Evolutionary conservation across 2,113 vertebrate species (phyloP).

Genomic region (Phalacrocorax aristotelis): DNA sequence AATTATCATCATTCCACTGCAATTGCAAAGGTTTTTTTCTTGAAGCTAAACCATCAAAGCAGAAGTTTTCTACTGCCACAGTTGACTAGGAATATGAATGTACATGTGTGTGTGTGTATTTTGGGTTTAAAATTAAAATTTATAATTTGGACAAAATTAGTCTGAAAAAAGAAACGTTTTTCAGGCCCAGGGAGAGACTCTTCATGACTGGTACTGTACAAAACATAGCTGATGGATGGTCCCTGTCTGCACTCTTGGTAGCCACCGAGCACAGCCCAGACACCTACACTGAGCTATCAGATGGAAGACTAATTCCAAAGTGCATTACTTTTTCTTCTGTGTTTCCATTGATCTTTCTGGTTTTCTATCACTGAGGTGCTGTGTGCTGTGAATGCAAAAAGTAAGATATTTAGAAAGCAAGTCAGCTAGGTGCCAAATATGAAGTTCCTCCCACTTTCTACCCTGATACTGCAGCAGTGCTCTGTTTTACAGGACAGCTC

Average conservation of each 20-base stretch:
- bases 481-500: background rate
- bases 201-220: background rate
- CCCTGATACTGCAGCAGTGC: background rate
- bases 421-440: background rate
- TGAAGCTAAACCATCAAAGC: background rate
- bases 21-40: background rate
- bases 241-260: background rate
- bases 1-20: background rate
- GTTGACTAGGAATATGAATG: background rate
- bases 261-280: background rate
- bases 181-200: background rate
- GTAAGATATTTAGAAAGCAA: background rate
- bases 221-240: background rate
- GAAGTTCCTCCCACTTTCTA: background rate
- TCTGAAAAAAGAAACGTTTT: background rate
- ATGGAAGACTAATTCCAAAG: background rate
- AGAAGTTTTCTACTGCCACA: background rate
- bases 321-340: background rate
- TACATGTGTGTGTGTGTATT: background rate
- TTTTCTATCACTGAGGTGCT: background rate
- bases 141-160: background rate
- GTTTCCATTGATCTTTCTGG: background rate
- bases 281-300: background rate
- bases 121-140: background rate
- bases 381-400: background rate